Evolutionary conservation across 2,113 vertebrate species (phyloP).

Genomic region (Pimephales promelas): DNA sequence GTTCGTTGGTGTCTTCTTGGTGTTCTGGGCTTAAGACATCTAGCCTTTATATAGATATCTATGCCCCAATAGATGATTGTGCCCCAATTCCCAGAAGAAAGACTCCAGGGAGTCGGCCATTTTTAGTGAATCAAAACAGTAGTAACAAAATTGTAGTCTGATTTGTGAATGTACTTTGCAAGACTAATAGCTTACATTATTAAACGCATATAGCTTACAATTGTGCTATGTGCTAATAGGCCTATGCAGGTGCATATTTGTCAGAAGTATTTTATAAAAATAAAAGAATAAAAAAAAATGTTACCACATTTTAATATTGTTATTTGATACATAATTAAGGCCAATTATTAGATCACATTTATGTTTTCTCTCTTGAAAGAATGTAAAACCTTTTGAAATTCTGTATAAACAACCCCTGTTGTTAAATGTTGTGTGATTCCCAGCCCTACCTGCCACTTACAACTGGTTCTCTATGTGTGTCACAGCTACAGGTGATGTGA

Average conservation of each 20-base stretch:
- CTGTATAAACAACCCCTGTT: not conserved
- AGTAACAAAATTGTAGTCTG: too few species aligned
- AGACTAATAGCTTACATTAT: not conserved
- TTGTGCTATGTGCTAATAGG: not conserved
- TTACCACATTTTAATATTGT: not conserved
- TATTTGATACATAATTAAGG: not conserved
- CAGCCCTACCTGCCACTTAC: not conserved
- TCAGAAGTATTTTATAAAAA: not conserved
- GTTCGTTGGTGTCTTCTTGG: too few species aligned
- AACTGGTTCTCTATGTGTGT: not conserved
- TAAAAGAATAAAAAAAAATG: not conserved
- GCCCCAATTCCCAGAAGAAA: not conserved
- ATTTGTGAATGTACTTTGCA: too few species aligned
- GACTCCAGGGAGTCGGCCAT: not conserved
- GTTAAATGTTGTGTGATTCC: not conserved
- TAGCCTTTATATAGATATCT: too few species aligned
- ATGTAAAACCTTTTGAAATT: not conserved
- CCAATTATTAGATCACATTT: not conserved
- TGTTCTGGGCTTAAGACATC: too few species aligned
- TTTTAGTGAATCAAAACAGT: not conserved
- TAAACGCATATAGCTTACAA: not conserved
- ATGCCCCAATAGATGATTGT: too few species aligned
- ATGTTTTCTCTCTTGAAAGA: not conserved
- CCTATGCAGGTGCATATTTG: not conserved
- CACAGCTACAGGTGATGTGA: slow-evolving; percentile 81